These are phyloP conservation scores for Gryllus longicercus DNA, from an alignment of 2,888 invertebrate species.

Conservation along the genomic window DNA sequence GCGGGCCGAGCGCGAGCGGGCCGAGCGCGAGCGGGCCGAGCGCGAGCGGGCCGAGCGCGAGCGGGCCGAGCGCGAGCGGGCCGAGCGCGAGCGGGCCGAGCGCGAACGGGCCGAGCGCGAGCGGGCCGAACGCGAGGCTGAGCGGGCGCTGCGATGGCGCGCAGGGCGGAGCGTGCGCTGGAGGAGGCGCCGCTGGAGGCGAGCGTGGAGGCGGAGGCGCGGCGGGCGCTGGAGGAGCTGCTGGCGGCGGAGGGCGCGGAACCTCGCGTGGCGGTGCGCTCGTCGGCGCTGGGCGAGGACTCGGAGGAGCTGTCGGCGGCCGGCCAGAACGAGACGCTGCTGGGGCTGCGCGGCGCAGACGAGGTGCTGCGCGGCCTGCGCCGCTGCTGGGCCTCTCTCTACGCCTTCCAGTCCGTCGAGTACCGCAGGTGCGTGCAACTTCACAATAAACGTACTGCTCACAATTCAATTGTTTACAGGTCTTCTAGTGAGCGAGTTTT, in stretches of 20 bases:
- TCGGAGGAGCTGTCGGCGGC: conserved; percentile 75
- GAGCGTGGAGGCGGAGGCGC: conserved; percentile 46
- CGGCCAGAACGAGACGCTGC: conserved; percentile 76
- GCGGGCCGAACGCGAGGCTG: too few species aligned
- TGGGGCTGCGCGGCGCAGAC: conserved; percentile 52
- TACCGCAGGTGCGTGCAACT: conserved; percentile 62
- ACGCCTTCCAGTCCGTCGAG: conserved; percentile 68
- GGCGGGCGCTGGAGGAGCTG: conserved; percentile 44
- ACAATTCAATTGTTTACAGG: neutral
- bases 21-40: too few species aligned
- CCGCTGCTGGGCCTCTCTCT: conserved; percentile 81
- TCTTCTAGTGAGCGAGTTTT: neutral
- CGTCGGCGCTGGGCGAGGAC: conserved; percentile 75
- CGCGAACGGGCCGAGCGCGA: too few species aligned
- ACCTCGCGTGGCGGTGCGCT: conserved; percentile 57
- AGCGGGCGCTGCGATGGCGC: neutral
- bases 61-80: too few species aligned
- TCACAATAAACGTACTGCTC: neutral
- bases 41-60: too few species aligned
- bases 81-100: too few species aligned
- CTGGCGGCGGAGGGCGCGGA: conserved; percentile 30
- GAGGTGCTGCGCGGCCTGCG: conserved; percentile 59
- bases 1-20: too few species aligned
- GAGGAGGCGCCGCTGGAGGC: conserved; percentile 41
- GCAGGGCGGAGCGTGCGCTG: conserved; percentile 36